Evolutionary conservation across 2,888 invertebrate species (phyloP).

Genomic region (Conchocele bisecta): DNA sequence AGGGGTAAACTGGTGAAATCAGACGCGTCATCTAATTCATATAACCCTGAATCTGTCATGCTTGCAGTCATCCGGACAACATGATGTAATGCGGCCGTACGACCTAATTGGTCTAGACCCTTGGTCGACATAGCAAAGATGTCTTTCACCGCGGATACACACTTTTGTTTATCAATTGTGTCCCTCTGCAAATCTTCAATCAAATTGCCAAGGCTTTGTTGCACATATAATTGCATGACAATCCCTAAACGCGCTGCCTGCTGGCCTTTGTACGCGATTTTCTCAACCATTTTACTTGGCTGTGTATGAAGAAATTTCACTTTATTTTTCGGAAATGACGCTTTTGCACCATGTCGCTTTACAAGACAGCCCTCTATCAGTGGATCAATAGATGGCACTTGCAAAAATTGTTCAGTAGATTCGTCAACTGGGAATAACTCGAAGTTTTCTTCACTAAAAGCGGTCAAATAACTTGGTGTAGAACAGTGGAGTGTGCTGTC

Average conservation of each 20-base stretch:
- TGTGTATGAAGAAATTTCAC: conserved; percentile 21
- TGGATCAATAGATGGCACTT: conserved; percentile 33
- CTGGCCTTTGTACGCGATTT: conserved; percentile 37
- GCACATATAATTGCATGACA: conserved; percentile 26
- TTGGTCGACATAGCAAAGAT: neutral
- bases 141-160: too few relatives aligned
- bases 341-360: conserved; percentile 24
- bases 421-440: conserved; percentile 17
- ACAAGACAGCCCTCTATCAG: conserved; percentile 26
- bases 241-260: conserved; percentile 33
- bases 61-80: neutral
- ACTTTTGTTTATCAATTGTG: conserved; percentile 19
- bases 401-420: conserved; percentile 23
- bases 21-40: neutral
- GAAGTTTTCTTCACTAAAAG: conserved; percentile 38
- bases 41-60: neutral
- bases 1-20: neutral
- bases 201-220: conserved; percentile 35
- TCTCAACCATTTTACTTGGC: conserved; percentile 40
- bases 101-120: neutral
- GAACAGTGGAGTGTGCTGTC: too few relatives aligned
- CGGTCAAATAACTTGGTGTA: too few relatives aligned
- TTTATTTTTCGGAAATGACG: conserved; percentile 30
- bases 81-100: too few relatives aligned
- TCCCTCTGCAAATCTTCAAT: conserved; percentile 6